Evolutionary conservation across 2,797 vertebrate genomes (phyloP).

Genomic region (Dromococcyx pavoninus): DNA sequence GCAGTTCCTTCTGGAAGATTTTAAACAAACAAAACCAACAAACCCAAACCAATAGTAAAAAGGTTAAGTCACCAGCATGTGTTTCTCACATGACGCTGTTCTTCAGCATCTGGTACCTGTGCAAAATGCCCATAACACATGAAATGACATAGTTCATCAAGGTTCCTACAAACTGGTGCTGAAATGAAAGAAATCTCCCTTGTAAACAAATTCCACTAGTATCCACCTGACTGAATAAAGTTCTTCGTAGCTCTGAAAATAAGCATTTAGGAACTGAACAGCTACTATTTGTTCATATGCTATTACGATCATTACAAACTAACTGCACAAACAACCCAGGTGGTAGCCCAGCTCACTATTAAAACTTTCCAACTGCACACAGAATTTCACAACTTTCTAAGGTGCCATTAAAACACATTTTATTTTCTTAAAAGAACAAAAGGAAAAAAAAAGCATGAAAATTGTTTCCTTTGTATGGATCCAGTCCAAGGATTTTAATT

Average conservation of each 20-base stretch:
- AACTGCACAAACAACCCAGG: not conserved
- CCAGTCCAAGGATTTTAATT: not conserved
- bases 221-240: constrained; percentile 10
- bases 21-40: not conserved
- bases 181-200: constrained; percentile 4
- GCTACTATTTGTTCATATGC: not conserved
- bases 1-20: not conserved
- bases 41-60: not conserved
- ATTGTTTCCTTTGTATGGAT: not conserved
- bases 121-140: not conserved
- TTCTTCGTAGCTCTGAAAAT: not conserved
- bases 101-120: not conserved
- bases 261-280: not conserved
- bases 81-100: not conserved
- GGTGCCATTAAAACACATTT: not conserved
- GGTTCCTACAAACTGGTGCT: not conserved
- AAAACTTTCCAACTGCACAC: constrained; percentile 8
- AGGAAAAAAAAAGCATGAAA: not conserved
- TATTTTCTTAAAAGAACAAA: not conserved
- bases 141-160: not conserved
- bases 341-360: not conserved
- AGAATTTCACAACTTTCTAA: constrained; percentile 14
- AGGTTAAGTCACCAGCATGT: not conserved
- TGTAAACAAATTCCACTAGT: not conserved
- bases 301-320: not conserved